Evolutionary conservation across 2,888 invertebrate genomes (phyloP), one percentile per base, ranked within the genome.

Genomic region (Eilema griseolum): DNA sequence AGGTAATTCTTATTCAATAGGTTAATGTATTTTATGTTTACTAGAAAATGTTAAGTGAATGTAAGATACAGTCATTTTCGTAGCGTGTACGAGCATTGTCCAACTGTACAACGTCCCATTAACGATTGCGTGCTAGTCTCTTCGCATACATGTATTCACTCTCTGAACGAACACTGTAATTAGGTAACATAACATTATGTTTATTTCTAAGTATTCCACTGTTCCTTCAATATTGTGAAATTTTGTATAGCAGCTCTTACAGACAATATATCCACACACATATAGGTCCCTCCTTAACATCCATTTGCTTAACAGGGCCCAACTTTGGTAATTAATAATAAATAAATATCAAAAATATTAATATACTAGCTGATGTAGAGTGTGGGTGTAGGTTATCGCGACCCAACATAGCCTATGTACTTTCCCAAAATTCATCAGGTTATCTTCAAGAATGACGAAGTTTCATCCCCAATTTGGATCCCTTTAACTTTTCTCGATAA

Each of bases 101-200:
- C 71, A 67, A 37, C 69, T 74, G 62, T 71, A 71, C 62, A 70
- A 82, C 78, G 78, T 81, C 73, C 85, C 83, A 85, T 85, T 85
- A 85, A 77, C 73, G 71, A 74, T 89, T 86, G 89, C 89, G 85
- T 88, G 88, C 78, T 73, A 78, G 66, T 71, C 73, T 76, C 69
- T 8, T 79, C 77, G 67, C 75, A 74, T 28, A 52, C 63, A 41
- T 24, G 68, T 75, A 73, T 74, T 80, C 82, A 85, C 87, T 89
- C 89, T 89, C 86, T 84, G 85, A 79, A 75, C 81, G 77, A 85
- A 75, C 83, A 73, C 72, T 74, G 84, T 85, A 89, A 90, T 89
- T 88, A 88, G 85, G 85, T 88, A 90, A 90, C 87, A 85, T 84
- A 87, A 85, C 84, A 85, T 87, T 87, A 88, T 88, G 84, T 86